These are phyloP conservation scores for Diachasmimorpha longicaudata DNA, from an alignment of 1,140 invertebrate genomes.

Conservation along the genomic window DNA sequence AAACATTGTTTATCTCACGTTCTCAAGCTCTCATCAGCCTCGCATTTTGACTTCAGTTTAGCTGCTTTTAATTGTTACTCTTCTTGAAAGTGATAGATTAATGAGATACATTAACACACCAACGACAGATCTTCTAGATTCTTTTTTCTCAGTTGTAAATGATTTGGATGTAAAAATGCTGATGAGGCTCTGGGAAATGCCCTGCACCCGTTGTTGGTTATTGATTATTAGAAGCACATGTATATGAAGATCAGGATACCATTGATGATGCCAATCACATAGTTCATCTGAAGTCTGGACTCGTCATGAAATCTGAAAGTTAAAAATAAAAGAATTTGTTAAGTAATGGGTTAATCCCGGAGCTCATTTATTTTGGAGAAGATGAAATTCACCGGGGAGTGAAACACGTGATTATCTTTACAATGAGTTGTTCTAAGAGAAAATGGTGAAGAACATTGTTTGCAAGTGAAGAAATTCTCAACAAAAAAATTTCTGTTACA, in stretches of 20 bases:
- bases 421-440: too few relatives aligned
- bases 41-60: background rate
- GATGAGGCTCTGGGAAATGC: background rate
- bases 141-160: background rate
- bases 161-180: background rate
- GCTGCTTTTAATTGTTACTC: background rate
- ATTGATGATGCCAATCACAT: conserved; percentile 13
- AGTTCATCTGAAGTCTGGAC: conserved; percentile 12
- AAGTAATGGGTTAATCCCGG: too few relatives aligned
- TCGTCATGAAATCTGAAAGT: background rate
- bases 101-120: background rate
- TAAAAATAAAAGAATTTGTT: background rate
- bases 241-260: conserved; percentile 11
- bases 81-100: too few relatives aligned
- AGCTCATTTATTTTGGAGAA: too few relatives aligned
- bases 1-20: background rate
- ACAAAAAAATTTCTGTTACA: background rate
- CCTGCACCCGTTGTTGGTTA: background rate
- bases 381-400: too few relatives aligned
- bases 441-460: background rate
- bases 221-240: background rate
- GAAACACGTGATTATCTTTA: background rate
- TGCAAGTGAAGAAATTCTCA: background rate
- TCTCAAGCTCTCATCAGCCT: background rate
- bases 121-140: too few relatives aligned